Evolutionary conservation across 2,888 invertebrate species (phyloP).

Genomic region (Asteroscopus sphinx): DNA sequence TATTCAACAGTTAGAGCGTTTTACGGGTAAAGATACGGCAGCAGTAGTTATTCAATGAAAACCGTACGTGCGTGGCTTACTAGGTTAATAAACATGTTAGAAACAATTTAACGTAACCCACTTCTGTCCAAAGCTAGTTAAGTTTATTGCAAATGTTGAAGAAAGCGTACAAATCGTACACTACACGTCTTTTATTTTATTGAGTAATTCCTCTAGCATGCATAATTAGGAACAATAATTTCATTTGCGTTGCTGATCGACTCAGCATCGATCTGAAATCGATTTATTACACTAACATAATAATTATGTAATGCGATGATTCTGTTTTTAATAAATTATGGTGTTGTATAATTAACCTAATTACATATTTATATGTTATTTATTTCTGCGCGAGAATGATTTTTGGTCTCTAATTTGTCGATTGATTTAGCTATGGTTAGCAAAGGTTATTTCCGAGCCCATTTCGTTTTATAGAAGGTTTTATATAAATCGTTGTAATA

Average conservation of each 20-base stretch:
- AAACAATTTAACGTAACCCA: conserved; percentile 37
- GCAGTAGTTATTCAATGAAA: too few relatives aligned
- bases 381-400: not conserved
- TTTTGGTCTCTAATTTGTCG: not conserved
- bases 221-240: conserved; percentile 43
- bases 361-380: conserved; percentile 9
- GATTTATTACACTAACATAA: conserved; percentile 36
- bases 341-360: conserved; percentile 37
- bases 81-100: too few relatives aligned
- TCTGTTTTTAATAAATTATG: conserved; percentile 15
- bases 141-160: conserved; percentile 42
- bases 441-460: not conserved
- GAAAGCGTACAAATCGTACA: conserved; percentile 57
- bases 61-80: too few relatives aligned
- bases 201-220: conserved; percentile 44
- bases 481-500: too few relatives aligned
- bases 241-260: conserved; percentile 35
- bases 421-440: not conserved
- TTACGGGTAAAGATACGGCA: too few relatives aligned
- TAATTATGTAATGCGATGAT: conserved; percentile 43
- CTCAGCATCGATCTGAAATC: conserved; percentile 18
- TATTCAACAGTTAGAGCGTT: too few relatives aligned
- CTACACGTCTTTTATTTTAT: conserved; percentile 51
- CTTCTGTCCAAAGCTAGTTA: conserved; percentile 17
- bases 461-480: too few relatives aligned